These are phyloP conservation scores for Calyptommatus sinebrachiatus DNA, from an alignment of 2,113 vertebrate genomes.

Conservation along the genomic window DNA sequence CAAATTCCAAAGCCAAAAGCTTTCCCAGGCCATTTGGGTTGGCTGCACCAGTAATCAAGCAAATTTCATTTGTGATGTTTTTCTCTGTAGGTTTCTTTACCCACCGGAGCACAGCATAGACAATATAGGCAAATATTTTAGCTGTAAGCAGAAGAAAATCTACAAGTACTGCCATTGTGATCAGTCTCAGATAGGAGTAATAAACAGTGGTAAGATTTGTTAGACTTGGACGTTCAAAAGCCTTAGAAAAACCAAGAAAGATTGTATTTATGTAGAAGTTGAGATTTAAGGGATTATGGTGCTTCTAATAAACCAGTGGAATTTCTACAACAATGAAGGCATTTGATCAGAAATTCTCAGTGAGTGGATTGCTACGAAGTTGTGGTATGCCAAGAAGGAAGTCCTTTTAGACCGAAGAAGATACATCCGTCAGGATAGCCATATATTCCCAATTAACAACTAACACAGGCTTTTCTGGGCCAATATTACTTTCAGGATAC, in stretches of 20 bases:
- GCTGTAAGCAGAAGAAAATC: constrained; percentile 57
- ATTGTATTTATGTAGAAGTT: neutral
- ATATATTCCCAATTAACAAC: too few relatives aligned
- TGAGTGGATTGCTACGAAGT: neutral
- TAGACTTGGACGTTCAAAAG: neutral
- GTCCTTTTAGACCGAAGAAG: neutral
- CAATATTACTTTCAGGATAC: too few relatives aligned
- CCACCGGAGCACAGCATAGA: constrained; percentile 57
- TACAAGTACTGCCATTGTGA: constrained; percentile 68
- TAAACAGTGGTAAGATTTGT: neutral
- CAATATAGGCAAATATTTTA: constrained; percentile 61
- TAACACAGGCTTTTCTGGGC: too few relatives aligned
- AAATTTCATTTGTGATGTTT: constrained; percentile 61
- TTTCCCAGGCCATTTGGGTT: constrained; percentile 54
- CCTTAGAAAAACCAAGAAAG: neutral
- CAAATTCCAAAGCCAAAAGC: constrained; percentile 69
- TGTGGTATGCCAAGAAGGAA: neutral
- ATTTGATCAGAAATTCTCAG: neutral
- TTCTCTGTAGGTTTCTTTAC: constrained; percentile 58
- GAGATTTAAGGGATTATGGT: constrained; percentile 18
- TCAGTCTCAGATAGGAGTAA: neutral
- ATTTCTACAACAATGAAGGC: neutral
- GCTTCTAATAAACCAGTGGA: constrained; percentile 2
- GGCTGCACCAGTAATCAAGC: constrained; percentile 67
- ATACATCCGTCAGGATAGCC: too few relatives aligned